Evolutionary conservation across 2,113 vertebrate genomes (phyloP), one percentile per base, ranked within the genome.

Genomic region (Vicugna pacos): DNA sequence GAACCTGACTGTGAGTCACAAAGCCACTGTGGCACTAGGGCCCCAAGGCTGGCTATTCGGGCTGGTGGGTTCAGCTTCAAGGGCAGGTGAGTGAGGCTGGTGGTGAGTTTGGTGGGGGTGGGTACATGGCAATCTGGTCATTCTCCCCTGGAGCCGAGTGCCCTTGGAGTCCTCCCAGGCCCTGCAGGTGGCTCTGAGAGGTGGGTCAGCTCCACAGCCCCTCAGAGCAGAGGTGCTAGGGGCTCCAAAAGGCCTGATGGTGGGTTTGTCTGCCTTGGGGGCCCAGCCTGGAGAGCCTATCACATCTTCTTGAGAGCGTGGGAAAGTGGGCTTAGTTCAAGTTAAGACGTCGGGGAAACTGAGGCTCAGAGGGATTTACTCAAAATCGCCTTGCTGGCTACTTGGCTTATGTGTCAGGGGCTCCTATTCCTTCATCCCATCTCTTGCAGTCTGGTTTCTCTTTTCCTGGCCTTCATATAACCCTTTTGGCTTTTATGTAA

Each of bases 1-100:
- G 96, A 93, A 76, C 58, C 12, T 28, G 38, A 35, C 15, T 8
- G 1, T 48, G 67, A 80, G 95, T 97, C 97, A 98, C 70, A 98
- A 97, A 97, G 97, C 75, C 60, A 2, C 17, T 1, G 2, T 30
- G 64, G 6, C 24, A 58, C 76, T 54, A 35, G 64, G 16, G 14
- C 35, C 42, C 85, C 62, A 17, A 52, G 69, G 73, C 79, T 5
- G 17, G 13, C 46, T 30, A 2, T 79, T 38, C 9, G 4, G 96
- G 93, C 96, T 80, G 94, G 72, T 86, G 96, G 82, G 50, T 83
- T 89, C 91, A 97, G 91, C 93, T 89, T 84, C 73, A 30, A 86
- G 94, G 95, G 70, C 89, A 96, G 97, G 97, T 98, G 91, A 98
- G 97, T 97, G 72, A 82, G 32, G 28, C 67, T 19, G 52, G 19